These are phyloP conservation scores for Selene dorsalis DNA, from an alignment of 2,797 vertebrate genomes.

Conservation along the genomic window DNA sequence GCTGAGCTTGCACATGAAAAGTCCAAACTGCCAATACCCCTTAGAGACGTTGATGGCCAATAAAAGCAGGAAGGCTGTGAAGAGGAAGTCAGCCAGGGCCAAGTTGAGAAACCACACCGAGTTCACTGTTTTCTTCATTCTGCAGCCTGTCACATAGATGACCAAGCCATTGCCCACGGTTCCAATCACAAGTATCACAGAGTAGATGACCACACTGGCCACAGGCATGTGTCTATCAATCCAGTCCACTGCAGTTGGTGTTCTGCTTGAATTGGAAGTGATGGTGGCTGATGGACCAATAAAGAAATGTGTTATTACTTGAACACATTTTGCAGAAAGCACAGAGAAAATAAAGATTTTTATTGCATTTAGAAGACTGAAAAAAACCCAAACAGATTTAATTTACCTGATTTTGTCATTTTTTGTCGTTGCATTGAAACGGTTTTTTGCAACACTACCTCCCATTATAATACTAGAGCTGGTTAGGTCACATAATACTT, in stretches of 20 bases:
- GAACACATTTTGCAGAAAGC: neutral
- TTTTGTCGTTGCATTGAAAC: neutral
- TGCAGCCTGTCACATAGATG: slow-evolving; percentile 80
- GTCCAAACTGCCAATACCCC: slow-evolving; percentile 63
- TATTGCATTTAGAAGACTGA: neutral
- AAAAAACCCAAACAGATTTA: neutral
- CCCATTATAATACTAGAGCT: neutral
- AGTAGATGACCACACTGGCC: slow-evolving; percentile 46
- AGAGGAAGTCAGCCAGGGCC: slow-evolving; percentile 81
- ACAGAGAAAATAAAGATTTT: neutral
- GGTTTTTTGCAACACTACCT: neutral
- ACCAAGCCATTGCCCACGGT: slow-evolving; percentile 75
- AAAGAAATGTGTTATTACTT: neutral
- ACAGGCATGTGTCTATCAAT: accelerated
- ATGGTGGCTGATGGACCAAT: slow-evolving; percentile 14
- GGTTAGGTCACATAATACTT: neutral
- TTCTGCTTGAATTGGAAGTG: accelerated
- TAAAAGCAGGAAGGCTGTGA: slow-evolving; percentile 69
- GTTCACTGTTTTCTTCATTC: slow-evolving; percentile 78
- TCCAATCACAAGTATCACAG: slow-evolving; percentile 61
- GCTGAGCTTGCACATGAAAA: slow-evolving; percentile 71
- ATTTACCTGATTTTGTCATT: neutral
- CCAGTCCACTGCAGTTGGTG: accelerated
- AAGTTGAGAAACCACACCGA: slow-evolving; percentile 82
- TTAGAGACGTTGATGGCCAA: slow-evolving; percentile 13